A percentile compares a stretch with the other conserved stretches of the same genome.
Evolutionary conservation across 2,113 vertebrate species (phyloP).

Genomic region (Panurus biarmicus): DNA sequence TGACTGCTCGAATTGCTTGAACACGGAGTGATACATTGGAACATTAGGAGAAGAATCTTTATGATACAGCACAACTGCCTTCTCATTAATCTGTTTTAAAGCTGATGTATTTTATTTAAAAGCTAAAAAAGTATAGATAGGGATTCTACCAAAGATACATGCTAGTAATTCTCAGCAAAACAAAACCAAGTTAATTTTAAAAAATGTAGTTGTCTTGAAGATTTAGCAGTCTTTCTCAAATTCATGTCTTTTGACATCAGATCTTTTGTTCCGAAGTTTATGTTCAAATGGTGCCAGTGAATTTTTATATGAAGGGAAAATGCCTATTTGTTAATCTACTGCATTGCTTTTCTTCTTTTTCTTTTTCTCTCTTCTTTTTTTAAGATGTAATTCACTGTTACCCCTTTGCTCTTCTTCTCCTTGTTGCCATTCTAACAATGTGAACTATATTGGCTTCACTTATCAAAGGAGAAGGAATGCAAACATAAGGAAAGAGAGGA

Average conservation of each 20-base stretch:
- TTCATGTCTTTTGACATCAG: constrained; percentile 46
- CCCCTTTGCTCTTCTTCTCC: constrained; percentile 66
- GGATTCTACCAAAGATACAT: constrained; percentile 86
- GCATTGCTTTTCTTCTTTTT: constrained; percentile 21
- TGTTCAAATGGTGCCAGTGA: constrained; percentile 70
- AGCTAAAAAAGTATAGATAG: constrained; percentile 64
- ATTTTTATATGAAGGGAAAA: constrained; percentile 73
- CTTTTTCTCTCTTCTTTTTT: not conserved
- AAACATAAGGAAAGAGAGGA: constrained; percentile 50
- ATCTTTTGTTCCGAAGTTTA: constrained; percentile 51
- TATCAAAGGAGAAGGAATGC: constrained; percentile 63
- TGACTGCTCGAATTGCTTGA: constrained; percentile 42
- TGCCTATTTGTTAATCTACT: constrained; percentile 51
- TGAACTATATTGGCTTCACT: constrained; percentile 53
- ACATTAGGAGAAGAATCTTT: constrained; percentile 50
- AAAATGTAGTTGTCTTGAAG: constrained; percentile 59
- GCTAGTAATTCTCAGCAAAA: constrained; percentile 73
- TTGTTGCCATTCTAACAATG: constrained; percentile 60
- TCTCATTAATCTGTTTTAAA: constrained; percentile 63
- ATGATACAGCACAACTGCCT: constrained; percentile 78
- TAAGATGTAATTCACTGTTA: constrained; percentile 37
- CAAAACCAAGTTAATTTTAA: constrained; percentile 29
- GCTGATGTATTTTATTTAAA: constrained; percentile 67
- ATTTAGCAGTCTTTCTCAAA: constrained; percentile 67
- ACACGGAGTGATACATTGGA: constrained; percentile 48